Percentiles rank a stretch among this genome's conserved stretches.
These are phyloP conservation scores for Pilophorus perplexus DNA, from an alignment of 2,888 invertebrate species.

Conservation along the genomic window DNA sequence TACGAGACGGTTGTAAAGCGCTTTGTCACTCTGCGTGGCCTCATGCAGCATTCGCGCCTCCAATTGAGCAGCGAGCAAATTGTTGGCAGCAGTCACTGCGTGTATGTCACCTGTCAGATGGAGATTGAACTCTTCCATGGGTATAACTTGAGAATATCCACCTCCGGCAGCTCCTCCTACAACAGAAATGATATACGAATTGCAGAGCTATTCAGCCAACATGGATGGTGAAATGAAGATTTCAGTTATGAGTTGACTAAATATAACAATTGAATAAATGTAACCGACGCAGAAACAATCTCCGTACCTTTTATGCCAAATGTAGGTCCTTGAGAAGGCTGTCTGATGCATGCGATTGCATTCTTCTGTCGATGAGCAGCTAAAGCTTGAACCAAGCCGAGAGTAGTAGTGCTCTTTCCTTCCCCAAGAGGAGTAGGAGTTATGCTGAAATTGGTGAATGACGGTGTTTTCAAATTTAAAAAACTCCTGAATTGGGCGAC, in stretches of 20 bases:
- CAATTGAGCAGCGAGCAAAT: constrained; percentile 92
- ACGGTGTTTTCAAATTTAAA: neutral
- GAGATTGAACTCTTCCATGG: constrained; percentile 99
- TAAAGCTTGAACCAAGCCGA: constrained; percentile 91
- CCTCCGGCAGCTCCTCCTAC: constrained; percentile 95
- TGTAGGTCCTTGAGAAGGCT: constrained; percentile 98
- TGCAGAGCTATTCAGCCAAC: too few species aligned
- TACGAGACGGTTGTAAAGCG: constrained; percentile 83
- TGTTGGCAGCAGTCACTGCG: constrained; percentile 95
- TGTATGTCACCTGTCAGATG: constrained; percentile 98
- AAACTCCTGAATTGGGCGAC: constrained; percentile 52
- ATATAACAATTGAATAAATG: neutral
- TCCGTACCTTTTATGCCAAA: constrained; percentile 93
- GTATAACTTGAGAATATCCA: constrained; percentile 94
- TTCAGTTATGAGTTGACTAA: too few species aligned
- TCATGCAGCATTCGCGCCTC: constrained; percentile 98
- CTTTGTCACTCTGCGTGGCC: constrained; percentile 81
- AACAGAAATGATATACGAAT: neutral
- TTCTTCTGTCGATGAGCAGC: constrained; percentile 80
- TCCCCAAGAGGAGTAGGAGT: constrained; percentile 98
- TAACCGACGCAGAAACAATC: neutral
- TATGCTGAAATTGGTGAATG: constrained; percentile 61
- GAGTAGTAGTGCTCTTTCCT: constrained; percentile 93
- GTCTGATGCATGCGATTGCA: constrained; percentile 89
- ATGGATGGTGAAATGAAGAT: too few species aligned